Percentiles rank a stretch among this genome's conserved stretches.
Evolutionary conservation across 2,888 invertebrate species (phyloP).

Genomic region (Theodoxus fluviatilis): DNA sequence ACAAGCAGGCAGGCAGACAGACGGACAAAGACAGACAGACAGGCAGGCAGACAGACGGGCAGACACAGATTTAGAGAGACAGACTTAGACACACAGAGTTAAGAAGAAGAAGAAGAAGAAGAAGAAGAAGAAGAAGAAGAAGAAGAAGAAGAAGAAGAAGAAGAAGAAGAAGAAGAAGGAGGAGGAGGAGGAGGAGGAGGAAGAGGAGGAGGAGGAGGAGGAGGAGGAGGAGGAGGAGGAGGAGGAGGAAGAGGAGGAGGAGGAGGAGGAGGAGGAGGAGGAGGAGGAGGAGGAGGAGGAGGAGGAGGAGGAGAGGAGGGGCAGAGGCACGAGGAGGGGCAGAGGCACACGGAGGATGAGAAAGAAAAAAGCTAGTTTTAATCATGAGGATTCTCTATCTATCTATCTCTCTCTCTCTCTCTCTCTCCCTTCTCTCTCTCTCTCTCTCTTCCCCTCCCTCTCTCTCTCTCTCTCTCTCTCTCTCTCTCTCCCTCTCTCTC

Average conservation of each 20-base stretch:
- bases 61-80: too few species aligned
- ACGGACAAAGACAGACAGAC: too few species aligned
- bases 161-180: conserved; percentile 11
- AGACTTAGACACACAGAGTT: not conserved
- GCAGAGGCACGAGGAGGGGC: not conserved
- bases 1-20: too few species aligned
- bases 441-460: conserved; percentile 2
- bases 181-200: not conserved
- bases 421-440: not conserved
- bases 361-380: not conserved
- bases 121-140: not conserved
- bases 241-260: not conserved
- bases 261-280: not conserved
- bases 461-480: too few species aligned
- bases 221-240: not conserved
- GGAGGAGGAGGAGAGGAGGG: not conserved
- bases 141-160: not conserved
- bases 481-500: not conserved
- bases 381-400: not conserved
- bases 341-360: not conserved
- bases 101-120: not conserved
- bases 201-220: not conserved
- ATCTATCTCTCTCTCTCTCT: not conserved
- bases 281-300: not conserved
- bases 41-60: too few species aligned